These are phyloP conservation scores for Notechis scutatus DNA, from an alignment of 2,113 vertebrate genomes.

Conservation along the genomic window DNA sequence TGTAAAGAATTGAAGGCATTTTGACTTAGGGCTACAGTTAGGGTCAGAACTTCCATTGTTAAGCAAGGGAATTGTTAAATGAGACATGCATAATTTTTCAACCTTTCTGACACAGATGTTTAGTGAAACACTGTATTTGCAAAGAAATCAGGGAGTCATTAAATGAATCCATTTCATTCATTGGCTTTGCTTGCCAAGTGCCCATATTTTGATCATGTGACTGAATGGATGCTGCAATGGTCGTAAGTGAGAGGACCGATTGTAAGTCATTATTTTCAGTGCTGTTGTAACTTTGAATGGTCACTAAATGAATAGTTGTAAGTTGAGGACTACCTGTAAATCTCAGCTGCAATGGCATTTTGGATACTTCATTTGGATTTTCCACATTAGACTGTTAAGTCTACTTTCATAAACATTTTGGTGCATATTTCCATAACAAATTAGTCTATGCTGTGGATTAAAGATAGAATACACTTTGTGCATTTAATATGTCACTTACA, in stretches of 20 bases:
- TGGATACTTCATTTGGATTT: neutral
- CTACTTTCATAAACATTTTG: neutral
- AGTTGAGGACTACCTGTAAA: neutral
- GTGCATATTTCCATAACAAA: neutral
- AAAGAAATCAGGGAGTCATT: neutral
- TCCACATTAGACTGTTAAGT: neutral
- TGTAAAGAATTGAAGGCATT: neutral
- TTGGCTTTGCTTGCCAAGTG: neutral
- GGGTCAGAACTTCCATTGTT: neutral
- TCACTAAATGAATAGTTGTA: neutral
- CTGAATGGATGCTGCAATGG: neutral
- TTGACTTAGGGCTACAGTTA: neutral
- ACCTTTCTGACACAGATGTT: neutral
- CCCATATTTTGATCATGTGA: neutral
- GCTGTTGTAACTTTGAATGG: neutral
- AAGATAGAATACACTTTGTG: neutral
- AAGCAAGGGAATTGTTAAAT: neutral
- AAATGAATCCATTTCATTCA: neutral
- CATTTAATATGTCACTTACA: neutral
- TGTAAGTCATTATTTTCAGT: neutral
- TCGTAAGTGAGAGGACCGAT: neutral
- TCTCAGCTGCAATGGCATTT: neutral
- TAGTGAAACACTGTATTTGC: neutral
- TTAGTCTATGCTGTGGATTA: neutral
- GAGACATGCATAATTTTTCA: neutral